phyloP scores from a whole-genome alignment of 2,113 vertebrate genomes.

The Prochilodus magdalenae region DNA sequence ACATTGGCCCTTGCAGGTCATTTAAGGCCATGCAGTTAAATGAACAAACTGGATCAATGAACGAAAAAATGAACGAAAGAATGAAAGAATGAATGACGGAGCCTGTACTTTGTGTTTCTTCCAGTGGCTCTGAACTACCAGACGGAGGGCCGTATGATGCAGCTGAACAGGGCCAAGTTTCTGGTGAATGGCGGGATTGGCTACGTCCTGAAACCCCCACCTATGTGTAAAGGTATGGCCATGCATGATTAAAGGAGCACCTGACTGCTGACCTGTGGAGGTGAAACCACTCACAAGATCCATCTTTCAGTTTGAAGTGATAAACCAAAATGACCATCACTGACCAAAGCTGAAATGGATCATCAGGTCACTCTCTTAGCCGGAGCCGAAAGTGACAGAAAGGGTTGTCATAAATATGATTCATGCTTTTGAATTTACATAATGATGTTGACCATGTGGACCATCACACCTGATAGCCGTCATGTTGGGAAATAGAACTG shows the following conservation, averaged over 20 bases:
- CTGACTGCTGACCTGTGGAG: not conserved
- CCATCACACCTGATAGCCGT: too few species aligned
- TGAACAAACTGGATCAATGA: not conserved
- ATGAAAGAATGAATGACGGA: not conserved
- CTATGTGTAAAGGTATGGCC: constrained; percentile 93
- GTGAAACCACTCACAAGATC: too few species aligned
- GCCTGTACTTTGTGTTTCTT: not conserved
- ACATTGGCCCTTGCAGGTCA: not conserved
- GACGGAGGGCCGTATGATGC: constrained; percentile 96
- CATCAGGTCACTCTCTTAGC: too few species aligned
- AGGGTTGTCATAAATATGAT: too few species aligned
- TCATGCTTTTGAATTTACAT: too few species aligned
- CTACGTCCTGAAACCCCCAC: constrained; percentile 94
- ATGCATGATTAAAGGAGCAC: not conserved
- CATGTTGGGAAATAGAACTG: too few species aligned
- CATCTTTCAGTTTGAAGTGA: too few species aligned
- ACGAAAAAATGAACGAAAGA: not conserved
- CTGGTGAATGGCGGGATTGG: constrained; percentile 92
- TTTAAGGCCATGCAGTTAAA: constrained; percentile 1
- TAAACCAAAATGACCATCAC: too few species aligned
- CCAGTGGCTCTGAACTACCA: constrained; percentile 98
- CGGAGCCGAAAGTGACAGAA: too few species aligned
- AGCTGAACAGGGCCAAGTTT: constrained; percentile 95
- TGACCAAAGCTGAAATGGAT: too few species aligned
- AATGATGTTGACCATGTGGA: too few species aligned